A percentile compares a stretch with the other conserved stretches of the same genome.
Evolutionary conservation across 2,888 invertebrate species (phyloP).

Genomic region (Sarcophaga rosellei): DNA sequence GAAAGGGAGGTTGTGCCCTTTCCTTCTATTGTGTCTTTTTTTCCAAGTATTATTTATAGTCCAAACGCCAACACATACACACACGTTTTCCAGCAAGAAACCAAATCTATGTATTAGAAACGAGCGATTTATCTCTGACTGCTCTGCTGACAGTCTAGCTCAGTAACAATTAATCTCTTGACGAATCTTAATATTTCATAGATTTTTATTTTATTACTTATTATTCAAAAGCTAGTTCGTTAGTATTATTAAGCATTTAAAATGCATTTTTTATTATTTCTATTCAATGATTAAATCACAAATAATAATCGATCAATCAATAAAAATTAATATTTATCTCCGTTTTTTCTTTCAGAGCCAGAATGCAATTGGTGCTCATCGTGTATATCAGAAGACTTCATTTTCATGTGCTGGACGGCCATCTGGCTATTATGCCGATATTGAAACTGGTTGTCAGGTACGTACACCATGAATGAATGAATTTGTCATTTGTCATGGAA

Average conservation of each 20-base stretch:
- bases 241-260: not conserved
- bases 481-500: slow-evolving; percentile 16
- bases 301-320: not conserved
- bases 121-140: slow-evolving; percentile 30
- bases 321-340: slow-evolving; percentile 5
- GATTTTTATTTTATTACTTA: not conserved
- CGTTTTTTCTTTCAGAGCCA: slow-evolving; percentile 69
- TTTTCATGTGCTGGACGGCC: slow-evolving; percentile 87
- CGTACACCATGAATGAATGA: slow-evolving; percentile 40
- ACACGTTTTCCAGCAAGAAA: no score
- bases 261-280: slow-evolving; percentile 14
- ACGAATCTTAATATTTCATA: not conserved
- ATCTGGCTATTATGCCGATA: slow-evolving; percentile 89
- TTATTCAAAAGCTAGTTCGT: slow-evolving; percentile 36
- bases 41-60: not conserved
- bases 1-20: slow-evolving; percentile 39
- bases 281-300: not conserved
- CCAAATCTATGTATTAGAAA: not conserved
- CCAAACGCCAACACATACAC: slow-evolving; percentile 28
- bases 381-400: slow-evolving; percentile 81
- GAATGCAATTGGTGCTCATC: slow-evolving; percentile 76
- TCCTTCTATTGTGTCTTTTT: not conserved
- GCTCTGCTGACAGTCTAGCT: slow-evolving; percentile 33
- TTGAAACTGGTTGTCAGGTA: slow-evolving; percentile 89
- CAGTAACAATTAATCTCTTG: slow-evolving; percentile 47